Percentiles rank a stretch among this genome's conserved stretches.
phyloP scores from a whole-genome alignment of 2,888 invertebrate genomes.

The Rhingia rostrata region DNA sequence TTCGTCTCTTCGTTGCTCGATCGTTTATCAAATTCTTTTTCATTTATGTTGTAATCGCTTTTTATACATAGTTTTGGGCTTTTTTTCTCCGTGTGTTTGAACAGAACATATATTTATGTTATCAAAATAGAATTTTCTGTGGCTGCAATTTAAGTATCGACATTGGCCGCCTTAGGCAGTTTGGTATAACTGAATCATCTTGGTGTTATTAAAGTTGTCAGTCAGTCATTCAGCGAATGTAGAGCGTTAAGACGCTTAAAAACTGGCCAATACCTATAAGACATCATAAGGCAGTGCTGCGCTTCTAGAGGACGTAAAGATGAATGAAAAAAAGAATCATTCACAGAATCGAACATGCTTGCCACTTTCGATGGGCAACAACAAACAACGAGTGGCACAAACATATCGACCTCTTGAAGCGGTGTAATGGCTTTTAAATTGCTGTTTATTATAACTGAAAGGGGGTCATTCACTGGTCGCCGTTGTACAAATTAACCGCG shows the following conservation, averaged over 20 bases:
- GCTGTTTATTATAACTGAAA: conserved; percentile 46
- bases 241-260: conserved; percentile 9
- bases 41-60: conserved; percentile 8
- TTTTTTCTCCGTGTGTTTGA: background rate
- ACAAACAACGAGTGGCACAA: background rate
- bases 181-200: conserved; percentile 3
- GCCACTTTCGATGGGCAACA: conserved; percentile 53
- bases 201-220: background rate
- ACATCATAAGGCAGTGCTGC: background rate
- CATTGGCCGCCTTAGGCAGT: background rate
- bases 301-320: background rate
- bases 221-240: background rate
- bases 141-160: conserved; percentile 11
- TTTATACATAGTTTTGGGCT: background rate
- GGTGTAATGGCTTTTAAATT: conserved; percentile 58
- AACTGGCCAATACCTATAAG: background rate
- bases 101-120: background rate
- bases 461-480: conserved; percentile 42
- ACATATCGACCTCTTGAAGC: conserved; percentile 8
- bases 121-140: conserved; percentile 26
- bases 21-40: conserved; percentile 12
- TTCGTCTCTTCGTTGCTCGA: conserved; percentile 18
- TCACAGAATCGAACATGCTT: conserved; percentile 15
- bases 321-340: conserved; percentile 16
- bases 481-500: conserved; percentile 23